A percentile compares a stretch with the other conserved stretches of the same genome.
These are phyloP conservation scores for Oscheius sp. DNA, from an alignment of 2,888 invertebrate genomes.

Conservation along the genomic window DNA sequence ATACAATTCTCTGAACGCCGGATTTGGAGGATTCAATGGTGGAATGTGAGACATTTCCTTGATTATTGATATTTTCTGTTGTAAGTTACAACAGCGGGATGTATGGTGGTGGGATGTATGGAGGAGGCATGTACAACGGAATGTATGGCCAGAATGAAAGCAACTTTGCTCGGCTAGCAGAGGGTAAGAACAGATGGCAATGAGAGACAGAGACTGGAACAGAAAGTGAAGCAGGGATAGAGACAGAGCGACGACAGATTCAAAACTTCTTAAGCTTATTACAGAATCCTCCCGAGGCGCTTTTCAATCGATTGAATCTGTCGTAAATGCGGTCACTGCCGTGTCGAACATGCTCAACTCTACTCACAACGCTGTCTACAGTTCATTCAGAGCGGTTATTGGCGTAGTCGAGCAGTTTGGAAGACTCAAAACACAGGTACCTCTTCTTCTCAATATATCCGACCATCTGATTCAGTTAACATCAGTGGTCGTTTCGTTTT, in stretches of 20 bases:
- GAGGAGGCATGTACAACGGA: conserved; percentile 38
- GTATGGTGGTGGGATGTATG: conserved; percentile 34
- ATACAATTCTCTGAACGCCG: neutral
- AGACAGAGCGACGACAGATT: no score
- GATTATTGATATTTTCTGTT: neutral
- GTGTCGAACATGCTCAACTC: conserved; percentile 96
- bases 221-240: neutral
- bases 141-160: conserved; percentile 49
- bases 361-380: conserved; percentile 93
- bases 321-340: conserved; percentile 88
- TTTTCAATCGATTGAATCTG: conserved; percentile 92
- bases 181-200: conserved; percentile 48
- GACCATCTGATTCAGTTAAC: conserved; percentile 43
- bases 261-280: no score
- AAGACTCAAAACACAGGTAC: conserved; percentile 83
- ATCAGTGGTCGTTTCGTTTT: conserved; percentile 54
- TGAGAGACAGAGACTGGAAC: neutral
- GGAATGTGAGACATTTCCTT: conserved; percentile 10
- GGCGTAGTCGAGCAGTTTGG: conserved; percentile 96
- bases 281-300: conserved; percentile 87
- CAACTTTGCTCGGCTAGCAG: conserved; percentile 66
- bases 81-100: conserved; percentile 7
- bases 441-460: neutral
- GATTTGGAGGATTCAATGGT: neutral
- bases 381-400: conserved; percentile 90